phyloP scores from a whole-genome alignment of 1,140 invertebrate species.

The Atopsyche davidsoni region DNA sequence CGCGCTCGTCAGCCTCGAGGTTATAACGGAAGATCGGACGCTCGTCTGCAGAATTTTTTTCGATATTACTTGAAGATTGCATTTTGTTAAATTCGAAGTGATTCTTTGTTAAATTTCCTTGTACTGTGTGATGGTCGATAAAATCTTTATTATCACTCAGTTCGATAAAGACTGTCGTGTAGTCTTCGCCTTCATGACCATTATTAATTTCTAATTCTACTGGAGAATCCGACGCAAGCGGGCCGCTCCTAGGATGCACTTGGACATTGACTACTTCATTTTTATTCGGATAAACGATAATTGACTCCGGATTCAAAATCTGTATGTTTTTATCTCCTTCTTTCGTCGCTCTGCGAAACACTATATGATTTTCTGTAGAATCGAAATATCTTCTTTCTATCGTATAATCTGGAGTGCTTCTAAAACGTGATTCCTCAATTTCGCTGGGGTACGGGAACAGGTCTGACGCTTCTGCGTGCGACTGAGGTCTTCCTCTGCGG shows the following conservation, averaged over 20 bases:
- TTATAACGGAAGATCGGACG: background rate
- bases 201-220: background rate
- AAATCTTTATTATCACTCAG: constrained; percentile 1
- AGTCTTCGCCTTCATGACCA: background rate
- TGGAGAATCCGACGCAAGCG: background rate
- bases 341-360: constrained; percentile 32
- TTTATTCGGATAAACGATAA: constrained; percentile 20
- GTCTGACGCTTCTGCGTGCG: constrained; percentile 37
- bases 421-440: constrained; percentile 3
- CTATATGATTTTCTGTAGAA: constrained; percentile 10
- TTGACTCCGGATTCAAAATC: constrained; percentile 35
- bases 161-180: constrained; percentile 5
- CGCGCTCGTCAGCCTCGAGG: background rate
- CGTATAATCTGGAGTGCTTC: too few relatives aligned
- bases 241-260: constrained; percentile 19
- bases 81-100: too few relatives aligned
- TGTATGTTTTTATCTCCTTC: constrained; percentile 37
- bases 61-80: too few relatives aligned
- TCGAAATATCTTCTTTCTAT: background rate
- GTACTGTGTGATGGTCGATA: background rate
- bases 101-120: too few relatives aligned
- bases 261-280: constrained; percentile 22
- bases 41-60: too few relatives aligned
- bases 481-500: constrained; percentile 28
- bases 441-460: constrained; percentile 36